phyloP scores from a whole-genome alignment of 2,797 vertebrate genomes.

The Netta rufina region DNA sequence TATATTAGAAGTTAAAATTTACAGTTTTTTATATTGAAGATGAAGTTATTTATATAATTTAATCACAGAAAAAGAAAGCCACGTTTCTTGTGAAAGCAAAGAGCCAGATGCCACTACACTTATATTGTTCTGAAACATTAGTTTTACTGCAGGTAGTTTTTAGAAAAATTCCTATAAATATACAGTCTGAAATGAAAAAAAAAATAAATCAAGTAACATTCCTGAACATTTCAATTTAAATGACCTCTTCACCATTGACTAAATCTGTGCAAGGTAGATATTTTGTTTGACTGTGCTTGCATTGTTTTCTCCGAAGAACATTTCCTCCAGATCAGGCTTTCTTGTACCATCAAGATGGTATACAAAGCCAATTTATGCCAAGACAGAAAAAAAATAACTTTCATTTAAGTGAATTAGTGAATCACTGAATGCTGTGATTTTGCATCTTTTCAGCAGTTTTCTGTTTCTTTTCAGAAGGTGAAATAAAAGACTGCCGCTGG shows the following conservation, averaged over 20 bases:
- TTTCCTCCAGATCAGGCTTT: neutral
- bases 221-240: neutral
- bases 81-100: neutral
- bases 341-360: accelerated
- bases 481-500: neutral
- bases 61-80: neutral
- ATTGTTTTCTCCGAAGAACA: neutral
- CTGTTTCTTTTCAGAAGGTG: neutral
- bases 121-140: neutral
- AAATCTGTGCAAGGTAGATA: neutral
- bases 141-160: neutral
- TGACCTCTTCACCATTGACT: neutral
- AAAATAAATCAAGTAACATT: neutral
- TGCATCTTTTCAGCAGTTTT: neutral
- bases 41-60: neutral
- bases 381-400: neutral
- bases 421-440: neutral
- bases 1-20: neutral
- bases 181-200: neutral
- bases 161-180: neutral
- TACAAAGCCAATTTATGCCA: no score
- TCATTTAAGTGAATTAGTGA: neutral
- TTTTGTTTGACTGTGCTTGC: neutral
- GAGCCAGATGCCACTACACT: neutral
- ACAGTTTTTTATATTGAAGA: neutral